Base-by-base conservation (phyloP, 2,888 invertebrate genomes). In the Agrilus mali region DNA sequence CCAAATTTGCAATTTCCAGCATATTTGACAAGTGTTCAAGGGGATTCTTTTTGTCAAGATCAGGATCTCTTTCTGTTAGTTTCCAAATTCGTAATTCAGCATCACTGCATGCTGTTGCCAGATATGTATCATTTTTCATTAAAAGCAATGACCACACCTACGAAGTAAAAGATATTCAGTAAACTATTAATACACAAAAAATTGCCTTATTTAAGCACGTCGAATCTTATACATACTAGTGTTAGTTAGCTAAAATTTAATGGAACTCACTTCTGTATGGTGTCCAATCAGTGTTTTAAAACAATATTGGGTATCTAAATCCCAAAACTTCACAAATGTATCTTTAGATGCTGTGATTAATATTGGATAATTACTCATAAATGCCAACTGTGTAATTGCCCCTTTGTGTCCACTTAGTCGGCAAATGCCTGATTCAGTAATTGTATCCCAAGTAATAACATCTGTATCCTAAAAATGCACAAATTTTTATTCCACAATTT, bases 311-410 rank as follows among this genome's bases (percentile, higher is more conserved):
- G 92, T 92, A 52, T 88, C 85, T 51, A 97, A 72, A 65, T 97
- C 92, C 97, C 97, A 98, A 64, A 98, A 92, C 66, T 96, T 97
- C 1, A 98, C 78, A 63, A 87, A 87, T 7, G 87, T 86, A 63
- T 98, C 98, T 65, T 92, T 94, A 0, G 95, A 94, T 33, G 85
- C 78, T 55, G 87, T 85, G 7, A 92, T 72, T 7, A 90, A 64
- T 50, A 82, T 73, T 52, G 80, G 76, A 51, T 77, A 74, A 44
- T 80, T 70, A 44, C 76, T 74, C 63, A 88, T 74, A 56, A 89
- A 89, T 7, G 78, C 69, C 0, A 83, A 68, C 68, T 87, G 84
- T 0, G 95, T 97, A 14, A 98, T 74, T 0, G 79, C 77, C 15
- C 86, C 90, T 65, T 90, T 94, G 66, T 98, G 97, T 0, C 95